Evolutionary conservation across 2,113 vertebrate species (phyloP).

Genomic region (Engraulis encrasicolus): DNA sequence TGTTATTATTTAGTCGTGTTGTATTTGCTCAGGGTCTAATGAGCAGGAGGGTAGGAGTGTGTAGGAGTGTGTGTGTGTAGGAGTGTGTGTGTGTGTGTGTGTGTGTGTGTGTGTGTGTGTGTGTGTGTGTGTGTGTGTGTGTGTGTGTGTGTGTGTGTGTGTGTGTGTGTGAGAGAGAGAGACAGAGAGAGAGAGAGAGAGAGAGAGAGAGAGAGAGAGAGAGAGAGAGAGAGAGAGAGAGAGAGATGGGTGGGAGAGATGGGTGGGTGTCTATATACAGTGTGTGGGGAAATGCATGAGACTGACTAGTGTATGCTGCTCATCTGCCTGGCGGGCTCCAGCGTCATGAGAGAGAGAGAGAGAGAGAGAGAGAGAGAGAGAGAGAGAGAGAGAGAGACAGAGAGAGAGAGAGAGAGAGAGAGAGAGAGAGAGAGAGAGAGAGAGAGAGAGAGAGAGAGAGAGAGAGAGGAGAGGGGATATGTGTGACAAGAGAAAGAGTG

Average conservation of each 20-base stretch:
- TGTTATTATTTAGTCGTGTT: conserved; percentile 58
- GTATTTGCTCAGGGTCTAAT: conserved; percentile 60
- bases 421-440: no score
- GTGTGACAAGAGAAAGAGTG: no score
- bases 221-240: neutral
- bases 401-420: no score
- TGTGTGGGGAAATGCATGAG: neutral
- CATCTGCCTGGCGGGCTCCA: neutral
- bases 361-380: no score
- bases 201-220: no score
- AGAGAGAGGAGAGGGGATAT: no score
- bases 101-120: neutral
- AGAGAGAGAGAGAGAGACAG: no score
- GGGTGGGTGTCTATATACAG: no score
- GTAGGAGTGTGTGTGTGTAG: neutral
- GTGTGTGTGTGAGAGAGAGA: no score
- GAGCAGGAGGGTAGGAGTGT: conserved; percentile 34
- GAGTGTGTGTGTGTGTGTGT: neutral
- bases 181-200: no score
- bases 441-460: no score
- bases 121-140: neutral
- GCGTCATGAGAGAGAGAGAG: neutral
- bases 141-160: no score
- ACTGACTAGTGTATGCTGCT: neutral
- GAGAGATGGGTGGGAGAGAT: neutral